Base-by-base conservation (phyloP, 2,888 invertebrate species). In the Tuta absoluta region DNA sequence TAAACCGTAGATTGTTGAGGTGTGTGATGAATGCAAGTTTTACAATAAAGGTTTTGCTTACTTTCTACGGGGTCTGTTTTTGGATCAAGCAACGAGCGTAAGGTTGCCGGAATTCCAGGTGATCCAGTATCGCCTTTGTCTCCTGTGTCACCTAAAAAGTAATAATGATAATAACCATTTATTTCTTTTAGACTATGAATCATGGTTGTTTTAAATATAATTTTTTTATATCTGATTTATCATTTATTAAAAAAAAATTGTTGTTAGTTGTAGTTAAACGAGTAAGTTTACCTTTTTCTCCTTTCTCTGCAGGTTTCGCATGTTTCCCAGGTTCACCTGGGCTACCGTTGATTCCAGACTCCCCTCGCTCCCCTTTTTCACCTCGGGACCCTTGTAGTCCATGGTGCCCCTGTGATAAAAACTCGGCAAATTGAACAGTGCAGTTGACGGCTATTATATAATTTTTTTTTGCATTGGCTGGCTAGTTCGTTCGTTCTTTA, bases 81-180 rank as follows among this genome's bases (percentile, higher is more conserved):
- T 1, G 74, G 70, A 21, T 85, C 76, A 45, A 90, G 67, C 51
- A 90, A 73, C 33, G 86, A 83, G 2, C 79, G 75, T 37, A 89
- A 65, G 60, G 94, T 94, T 11, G 97, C 97, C 51, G 95, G 94
- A 63, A 93, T 92, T 5, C 98, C 98, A 23, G 94, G 93, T 57
- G 94, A 85, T n/a, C 98, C 98, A 66, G 93, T 93, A 64, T 93
- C 93, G 61, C 96, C 97, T 75, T 92, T 93, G 12, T 87, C 81
- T 33, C 97, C 97, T 45, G 82, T 84, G 0, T 93, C 93, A 69
- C 96, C 96, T 74, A 69, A 19, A 66, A 63, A 63, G 24, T 45
- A 64, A 8, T 28, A 28, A 28, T 28, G 28, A 28, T 28, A 5
- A 28, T 28, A 28, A n/a, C n/a, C n/a, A n/a, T n/a, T n/a, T n/a